Conservation (phyloP, 2,888 invertebrate species). For the Lordiphosa andalusiaca region DNA sequence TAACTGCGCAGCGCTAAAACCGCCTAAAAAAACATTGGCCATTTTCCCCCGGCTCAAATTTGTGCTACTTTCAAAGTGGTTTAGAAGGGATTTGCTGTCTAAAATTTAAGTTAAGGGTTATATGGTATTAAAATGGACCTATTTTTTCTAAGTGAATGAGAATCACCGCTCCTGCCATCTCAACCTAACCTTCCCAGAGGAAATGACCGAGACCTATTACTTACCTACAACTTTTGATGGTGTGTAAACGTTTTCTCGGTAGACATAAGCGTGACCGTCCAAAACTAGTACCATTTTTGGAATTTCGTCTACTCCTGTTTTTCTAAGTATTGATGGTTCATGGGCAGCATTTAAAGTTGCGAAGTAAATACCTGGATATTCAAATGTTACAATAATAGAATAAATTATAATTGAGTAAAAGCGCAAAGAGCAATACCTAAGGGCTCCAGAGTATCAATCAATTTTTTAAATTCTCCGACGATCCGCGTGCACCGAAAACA, state of each 20-base stretch:
- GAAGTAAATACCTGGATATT: slow-evolving; percentile 86
- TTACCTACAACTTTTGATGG: slow-evolving; percentile 90
- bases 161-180: too few species aligned
- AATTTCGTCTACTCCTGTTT: slow-evolving; percentile 89
- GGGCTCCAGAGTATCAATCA: slow-evolving; percentile 92
- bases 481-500: slow-evolving; percentile 94
- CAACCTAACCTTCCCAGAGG: too few species aligned
- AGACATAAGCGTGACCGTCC: slow-evolving; percentile 91
- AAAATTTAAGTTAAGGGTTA: too few species aligned
- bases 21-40: too few species aligned
- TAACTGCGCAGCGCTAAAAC: too few species aligned
- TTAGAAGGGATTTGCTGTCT: too few species aligned
- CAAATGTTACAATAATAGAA: slow-evolving; percentile 2
- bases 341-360: slow-evolving; percentile 92
- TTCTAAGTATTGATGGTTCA: slow-evolving; percentile 88
- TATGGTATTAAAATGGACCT: too few species aligned
- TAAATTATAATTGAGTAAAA: neutral
- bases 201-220: slow-evolving; percentile 5
- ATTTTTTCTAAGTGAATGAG: too few species aligned
- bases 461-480: slow-evolving; percentile 91
- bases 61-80: too few species aligned
- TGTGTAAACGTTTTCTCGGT: slow-evolving; percentile 90
- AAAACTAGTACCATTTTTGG: slow-evolving; percentile 91
- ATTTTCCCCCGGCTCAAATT: too few species aligned
- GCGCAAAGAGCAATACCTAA: slow-evolving; percentile 82